Base-by-base conservation (phyloP, 1,140 invertebrate species). In the Cephus cinctus region DNA sequence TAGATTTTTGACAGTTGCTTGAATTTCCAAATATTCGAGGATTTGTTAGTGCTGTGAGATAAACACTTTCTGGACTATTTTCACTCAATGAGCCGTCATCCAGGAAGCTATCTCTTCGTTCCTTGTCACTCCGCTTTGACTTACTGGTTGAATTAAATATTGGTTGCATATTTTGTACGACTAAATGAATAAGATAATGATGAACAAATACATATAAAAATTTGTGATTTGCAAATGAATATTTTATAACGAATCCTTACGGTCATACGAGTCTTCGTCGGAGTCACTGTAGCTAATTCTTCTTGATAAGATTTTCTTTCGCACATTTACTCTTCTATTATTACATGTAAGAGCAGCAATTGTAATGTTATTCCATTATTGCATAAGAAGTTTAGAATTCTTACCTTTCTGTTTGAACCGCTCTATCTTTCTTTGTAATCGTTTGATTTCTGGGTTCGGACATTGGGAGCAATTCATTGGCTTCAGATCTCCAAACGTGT, bases 401-500 rank as follows among this genome's bases (percentile, higher is more conserved):
- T 63, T 61, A 64, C 62, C 58, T 61, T 53, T 69, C 61, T 4
- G 63, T 71, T 42, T 73, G 63, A 27, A 71, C 51, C 22, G 34
- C 58, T 53, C 54, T 60, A 25, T 58, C 55, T 25, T 48, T 51
- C 42, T 38, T 50, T 6, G 43, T 6, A 55, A 68, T 5, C 43
- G 49, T 18, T 57, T 58, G 5, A 61, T 69, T 66, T 65, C 65
- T 47, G 57, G 72, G 31, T 59, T 80, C 64, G 25, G 66, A 43
- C 5, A 46, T 55, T 30, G 60, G 52, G 20, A 75, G 12, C 15
- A 73, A 25, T 9, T 18, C 19, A 47, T 63, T 54, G 30, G 68
- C 65, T 44, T 74, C 72, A 20, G 59, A 47, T 48, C 78, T 69
- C 80, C 80, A 81, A 1, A 64, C 39, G 44, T 58, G 63, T 0